A percentile compares a stretch with the other conserved stretches of the same genome.
Evolutionary conservation across 1,140 invertebrate genomes (phyloP).

Genomic region (Carposina sasakii): DNA sequence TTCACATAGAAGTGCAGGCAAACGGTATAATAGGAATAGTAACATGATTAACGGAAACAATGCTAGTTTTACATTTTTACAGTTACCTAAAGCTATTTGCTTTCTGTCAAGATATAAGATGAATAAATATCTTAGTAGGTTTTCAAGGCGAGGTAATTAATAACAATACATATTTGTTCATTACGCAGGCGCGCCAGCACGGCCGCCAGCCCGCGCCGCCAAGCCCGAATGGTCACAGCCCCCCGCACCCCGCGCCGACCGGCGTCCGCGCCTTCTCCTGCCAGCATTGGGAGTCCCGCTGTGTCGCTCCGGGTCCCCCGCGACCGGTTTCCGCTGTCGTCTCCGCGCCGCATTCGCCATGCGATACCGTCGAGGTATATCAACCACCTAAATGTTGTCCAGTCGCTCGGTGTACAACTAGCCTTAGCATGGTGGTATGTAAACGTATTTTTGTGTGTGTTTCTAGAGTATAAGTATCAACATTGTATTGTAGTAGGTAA

Average conservation of each 20-base stretch:
- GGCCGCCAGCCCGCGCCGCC: conserved; percentile 61
- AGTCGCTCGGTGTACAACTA: conserved; percentile 10
- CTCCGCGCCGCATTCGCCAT: conserved; percentile 48
- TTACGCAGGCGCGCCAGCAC: conserved; percentile 62
- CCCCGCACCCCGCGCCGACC: conserved; percentile 53
- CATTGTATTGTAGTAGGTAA: conserved; percentile 7
- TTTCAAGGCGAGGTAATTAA: too few species aligned
- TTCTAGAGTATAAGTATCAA: too few species aligned
- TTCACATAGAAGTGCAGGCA: too few species aligned
- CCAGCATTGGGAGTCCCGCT: conserved; percentile 67
- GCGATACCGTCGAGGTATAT: conserved; percentile 60
- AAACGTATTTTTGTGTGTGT: conserved; percentile 19
- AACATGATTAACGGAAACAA: too few species aligned
- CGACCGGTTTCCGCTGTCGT: conserved; percentile 34
- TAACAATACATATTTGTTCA: too few species aligned
- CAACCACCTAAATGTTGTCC: conserved; percentile 31
- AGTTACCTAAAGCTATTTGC: too few species aligned
- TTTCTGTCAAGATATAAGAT: too few species aligned
- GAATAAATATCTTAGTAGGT: too few species aligned
- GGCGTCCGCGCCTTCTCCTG: conserved; percentile 69
- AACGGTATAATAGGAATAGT: too few species aligned
- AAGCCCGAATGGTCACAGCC: conserved; percentile 48
- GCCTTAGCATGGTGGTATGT: conserved; percentile 26
- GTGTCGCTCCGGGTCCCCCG: conserved; percentile 43
- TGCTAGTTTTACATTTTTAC: too few species aligned